phyloP scores from a whole-genome alignment of 2,797 vertebrate species.

The Fringilla coelebs region DNA sequence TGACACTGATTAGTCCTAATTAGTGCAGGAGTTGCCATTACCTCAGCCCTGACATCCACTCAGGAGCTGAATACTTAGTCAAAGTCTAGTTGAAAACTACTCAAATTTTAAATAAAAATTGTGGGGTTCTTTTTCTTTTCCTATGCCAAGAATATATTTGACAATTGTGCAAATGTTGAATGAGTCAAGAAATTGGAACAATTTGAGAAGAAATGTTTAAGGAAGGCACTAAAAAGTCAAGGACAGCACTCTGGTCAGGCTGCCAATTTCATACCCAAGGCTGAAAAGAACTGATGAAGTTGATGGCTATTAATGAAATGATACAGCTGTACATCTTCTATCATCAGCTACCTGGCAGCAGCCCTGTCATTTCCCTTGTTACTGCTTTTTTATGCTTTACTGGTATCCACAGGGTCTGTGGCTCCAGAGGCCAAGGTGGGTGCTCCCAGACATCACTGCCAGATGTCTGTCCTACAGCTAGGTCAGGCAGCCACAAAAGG shows the following conservation, averaged over 20 bases:
- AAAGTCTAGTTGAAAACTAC: neutral
- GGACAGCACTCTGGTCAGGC: neutral
- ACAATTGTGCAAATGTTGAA: neutral
- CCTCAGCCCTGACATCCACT: neutral
- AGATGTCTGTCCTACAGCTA: neutral
- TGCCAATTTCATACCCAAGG: neutral
- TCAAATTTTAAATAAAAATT: neutral
- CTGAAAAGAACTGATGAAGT: neutral
- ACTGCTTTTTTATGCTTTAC: neutral
- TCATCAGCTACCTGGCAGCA: neutral
- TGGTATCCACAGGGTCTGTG: neutral
- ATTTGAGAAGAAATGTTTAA: neutral
- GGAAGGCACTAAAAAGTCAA: neutral
- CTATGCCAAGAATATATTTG: neutral
- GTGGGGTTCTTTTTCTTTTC: accelerated
- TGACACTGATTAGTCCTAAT: neutral
- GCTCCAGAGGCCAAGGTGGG: neutral
- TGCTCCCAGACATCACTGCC: neutral
- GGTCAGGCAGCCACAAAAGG: neutral
- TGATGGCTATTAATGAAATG: neutral
- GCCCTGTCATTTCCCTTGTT: neutral
- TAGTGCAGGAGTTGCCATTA: neutral
- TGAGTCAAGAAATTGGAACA: neutral
- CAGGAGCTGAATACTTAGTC: neutral
- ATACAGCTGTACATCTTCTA: accelerated